Conservation (phyloP, 2,113 vertebrate genomes). For the Numida meleagris region DNA sequence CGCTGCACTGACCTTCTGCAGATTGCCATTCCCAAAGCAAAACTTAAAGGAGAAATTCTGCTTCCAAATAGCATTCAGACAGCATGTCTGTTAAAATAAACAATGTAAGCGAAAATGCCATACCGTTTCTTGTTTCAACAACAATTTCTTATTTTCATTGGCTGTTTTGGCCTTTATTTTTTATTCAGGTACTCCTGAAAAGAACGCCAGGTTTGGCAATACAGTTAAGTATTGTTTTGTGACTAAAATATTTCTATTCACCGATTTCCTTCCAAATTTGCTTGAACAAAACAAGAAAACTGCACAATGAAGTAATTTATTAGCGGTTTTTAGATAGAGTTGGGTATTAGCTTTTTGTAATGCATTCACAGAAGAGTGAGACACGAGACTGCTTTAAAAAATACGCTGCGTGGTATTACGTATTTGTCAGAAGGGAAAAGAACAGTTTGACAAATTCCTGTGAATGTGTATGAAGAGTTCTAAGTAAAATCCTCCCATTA, state of each 20-base stretch:
- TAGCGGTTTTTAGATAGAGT: neutral
- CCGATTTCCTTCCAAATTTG: neutral
- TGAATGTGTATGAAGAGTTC: neutral
- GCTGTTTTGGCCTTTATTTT: neutral
- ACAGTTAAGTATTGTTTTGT: neutral
- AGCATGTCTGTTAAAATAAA: neutral
- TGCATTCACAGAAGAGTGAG: neutral
- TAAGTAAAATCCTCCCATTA: neutral
- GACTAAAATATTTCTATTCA: neutral
- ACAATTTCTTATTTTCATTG: neutral
- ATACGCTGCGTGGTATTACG: neutral
- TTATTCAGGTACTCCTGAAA: neutral
- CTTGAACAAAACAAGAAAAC: neutral
- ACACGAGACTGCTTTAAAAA: neutral
- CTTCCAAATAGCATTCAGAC: neutral
- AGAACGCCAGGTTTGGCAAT: neutral
- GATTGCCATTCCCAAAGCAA: neutral
- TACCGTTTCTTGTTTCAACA: neutral
- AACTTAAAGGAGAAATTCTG: constrained; percentile 8
- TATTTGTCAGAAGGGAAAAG: neutral
- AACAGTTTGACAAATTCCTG: neutral
- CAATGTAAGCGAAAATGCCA: neutral
- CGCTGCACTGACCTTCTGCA: constrained; percentile 18
- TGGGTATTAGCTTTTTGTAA: neutral
- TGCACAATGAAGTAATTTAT: neutral